phyloP scores from a whole-genome alignment of 2,888 invertebrate genomes.

The Drosophila phalerata region DNA sequence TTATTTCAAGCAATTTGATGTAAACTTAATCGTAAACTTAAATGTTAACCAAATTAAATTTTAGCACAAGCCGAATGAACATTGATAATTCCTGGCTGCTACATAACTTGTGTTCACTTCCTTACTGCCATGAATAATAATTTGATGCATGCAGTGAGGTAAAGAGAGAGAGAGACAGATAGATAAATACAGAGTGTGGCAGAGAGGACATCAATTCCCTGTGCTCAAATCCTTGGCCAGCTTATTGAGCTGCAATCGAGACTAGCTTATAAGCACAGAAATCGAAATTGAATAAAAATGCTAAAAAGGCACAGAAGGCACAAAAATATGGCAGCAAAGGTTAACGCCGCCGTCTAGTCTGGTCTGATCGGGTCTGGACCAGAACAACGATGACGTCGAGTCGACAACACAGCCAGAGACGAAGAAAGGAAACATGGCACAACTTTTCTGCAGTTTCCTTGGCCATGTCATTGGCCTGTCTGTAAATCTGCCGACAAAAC shows the following conservation, averaged over 20 bases:
- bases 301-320: slow-evolving; percentile 41
- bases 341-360: slow-evolving; percentile 77
- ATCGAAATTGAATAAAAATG: slow-evolving; percentile 69
- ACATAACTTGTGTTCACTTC: slow-evolving; percentile 54
- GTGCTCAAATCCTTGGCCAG: slow-evolving; percentile 50
- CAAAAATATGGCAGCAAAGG: slow-evolving; percentile 63
- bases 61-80: not conserved
- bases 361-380: slow-evolving; percentile 19
- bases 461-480: slow-evolving; percentile 74
- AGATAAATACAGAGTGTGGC: not conserved
- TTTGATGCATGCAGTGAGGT: slow-evolving; percentile 39
- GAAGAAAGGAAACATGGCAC: slow-evolving; percentile 54
- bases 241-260: slow-evolving; percentile 78
- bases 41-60: slow-evolving; percentile 27
- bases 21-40: slow-evolving; percentile 14
- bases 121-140: slow-evolving; percentile 71
- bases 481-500: slow-evolving; percentile 53
- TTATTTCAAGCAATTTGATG: slow-evolving; percentile 31
- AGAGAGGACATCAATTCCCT: slow-evolving; percentile 44
- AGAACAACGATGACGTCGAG: slow-evolving; percentile 3
- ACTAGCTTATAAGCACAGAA: slow-evolving; percentile 37
- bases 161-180: not conserved
- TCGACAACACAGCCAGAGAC: slow-evolving; percentile 26
- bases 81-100: slow-evolving; percentile 30
- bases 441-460: slow-evolving; percentile 63